Percentiles rank a stretch among this genome's conserved stretches.
Conservation (phyloP, 2,797 vertebrate species). For the Sebastes minor region DNA sequence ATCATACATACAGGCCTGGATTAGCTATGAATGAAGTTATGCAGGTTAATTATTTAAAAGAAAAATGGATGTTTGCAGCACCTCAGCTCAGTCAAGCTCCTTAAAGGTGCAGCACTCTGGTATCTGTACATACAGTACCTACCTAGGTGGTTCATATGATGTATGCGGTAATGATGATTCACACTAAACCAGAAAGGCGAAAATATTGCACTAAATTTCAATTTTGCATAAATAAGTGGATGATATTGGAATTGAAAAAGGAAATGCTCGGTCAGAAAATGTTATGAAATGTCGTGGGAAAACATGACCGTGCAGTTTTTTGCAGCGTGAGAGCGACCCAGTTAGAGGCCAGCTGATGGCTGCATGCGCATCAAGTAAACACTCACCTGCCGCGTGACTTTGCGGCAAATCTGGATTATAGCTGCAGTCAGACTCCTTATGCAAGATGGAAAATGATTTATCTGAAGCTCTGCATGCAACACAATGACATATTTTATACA, state of each 20-base stretch:
- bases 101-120: conserved; percentile 4
- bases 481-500: background rate
- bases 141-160: background rate
- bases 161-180: background rate
- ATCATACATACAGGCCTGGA: background rate
- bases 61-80: background rate
- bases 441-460: background rate
- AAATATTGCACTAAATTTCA: background rate
- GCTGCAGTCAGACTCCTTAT: conserved; percentile 17
- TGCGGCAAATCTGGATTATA: conserved; percentile 62
- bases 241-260: background rate
- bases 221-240: background rate
- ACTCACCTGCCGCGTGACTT: conserved; percentile 56
- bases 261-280: background rate
- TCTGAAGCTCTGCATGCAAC: background rate
- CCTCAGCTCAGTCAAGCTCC: background rate
- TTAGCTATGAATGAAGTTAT: background rate
- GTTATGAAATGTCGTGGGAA: conserved; percentile 11
- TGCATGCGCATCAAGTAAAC: conserved; percentile 56
- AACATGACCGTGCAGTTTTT: conserved; percentile 65
- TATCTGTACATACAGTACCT: background rate
- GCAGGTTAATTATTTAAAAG: background rate
- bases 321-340: conserved; percentile 43
- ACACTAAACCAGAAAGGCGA: background rate
- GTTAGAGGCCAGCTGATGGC: conserved; percentile 48